Percentiles rank a stretch among this genome's conserved stretches.
Evolutionary conservation across 1,140 invertebrate genomes (phyloP).

Genomic region (Nebria ingens): DNA sequence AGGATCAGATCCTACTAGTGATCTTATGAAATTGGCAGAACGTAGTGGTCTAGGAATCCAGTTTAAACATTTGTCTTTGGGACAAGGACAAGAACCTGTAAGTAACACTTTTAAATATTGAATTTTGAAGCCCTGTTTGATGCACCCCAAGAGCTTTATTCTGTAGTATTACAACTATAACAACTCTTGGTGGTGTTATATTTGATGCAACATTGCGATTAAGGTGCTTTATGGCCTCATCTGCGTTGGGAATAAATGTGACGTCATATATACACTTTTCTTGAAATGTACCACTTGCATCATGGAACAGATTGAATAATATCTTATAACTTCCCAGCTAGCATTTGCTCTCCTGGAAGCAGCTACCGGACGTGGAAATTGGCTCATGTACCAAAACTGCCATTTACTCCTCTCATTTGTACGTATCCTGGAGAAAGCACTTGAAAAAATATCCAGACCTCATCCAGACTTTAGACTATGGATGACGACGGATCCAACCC

Average conservation of each 20-base stretch:
- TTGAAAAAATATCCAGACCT: conserved; percentile 66
- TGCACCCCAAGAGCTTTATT: too few species aligned
- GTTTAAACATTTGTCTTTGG: conserved; percentile 74
- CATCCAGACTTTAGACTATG: conserved; percentile 87
- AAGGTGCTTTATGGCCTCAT: conserved; percentile 9
- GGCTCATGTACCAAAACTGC: conserved; percentile 86
- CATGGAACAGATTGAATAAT: conserved; percentile 17
- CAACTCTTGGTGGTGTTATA: too few species aligned
- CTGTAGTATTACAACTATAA: too few species aligned
- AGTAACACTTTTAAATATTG: too few species aligned
- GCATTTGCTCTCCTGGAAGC: conserved; percentile 61
- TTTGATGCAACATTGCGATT: neutral
- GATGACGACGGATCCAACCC: conserved; percentile 80
- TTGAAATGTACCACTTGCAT: neutral
- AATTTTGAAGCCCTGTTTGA: neutral
- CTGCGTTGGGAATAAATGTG: neutral
- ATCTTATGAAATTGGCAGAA: conserved; percentile 80
- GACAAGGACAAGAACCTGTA: conserved; percentile 79
- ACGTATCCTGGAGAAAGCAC: conserved; percentile 64
- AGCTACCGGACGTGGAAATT: conserved; percentile 66
- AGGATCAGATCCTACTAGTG: conserved; percentile 76
- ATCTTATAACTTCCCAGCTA: conserved; percentile 36
- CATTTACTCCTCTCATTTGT: conserved; percentile 75
- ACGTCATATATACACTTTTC: neutral
- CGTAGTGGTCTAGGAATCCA: conserved; percentile 57